These are phyloP conservation scores for Mesodorylaimus sp. DNA, from an alignment of 2,888 invertebrate genomes.

Conservation along the genomic window DNA sequence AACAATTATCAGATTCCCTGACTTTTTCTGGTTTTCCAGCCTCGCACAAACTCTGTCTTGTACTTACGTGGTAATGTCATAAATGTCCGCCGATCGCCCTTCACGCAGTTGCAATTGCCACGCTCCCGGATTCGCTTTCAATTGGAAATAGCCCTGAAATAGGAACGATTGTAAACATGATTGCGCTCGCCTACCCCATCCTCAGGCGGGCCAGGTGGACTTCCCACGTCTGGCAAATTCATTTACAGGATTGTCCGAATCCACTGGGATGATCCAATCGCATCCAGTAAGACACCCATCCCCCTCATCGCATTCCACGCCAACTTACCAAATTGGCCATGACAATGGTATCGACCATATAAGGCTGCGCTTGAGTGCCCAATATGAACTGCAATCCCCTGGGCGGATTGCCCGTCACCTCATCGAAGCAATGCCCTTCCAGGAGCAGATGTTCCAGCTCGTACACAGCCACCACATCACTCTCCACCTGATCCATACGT, in stretches of 20 bases:
- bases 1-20: too few species aligned
- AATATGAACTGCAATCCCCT: constrained; percentile 88
- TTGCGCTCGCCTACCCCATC: too few species aligned
- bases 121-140: constrained; percentile 91
- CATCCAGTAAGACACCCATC: too few species aligned
- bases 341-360: constrained; percentile 86
- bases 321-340: constrained; percentile 72
- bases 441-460: constrained; percentile 80
- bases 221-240: too few species aligned
- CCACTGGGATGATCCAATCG: too few species aligned
- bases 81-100: constrained; percentile 82
- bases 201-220: too few species aligned
- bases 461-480: constrained; percentile 55
- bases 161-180: constrained; percentile 1
- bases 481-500: constrained; percentile 47
- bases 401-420: constrained; percentile 68
- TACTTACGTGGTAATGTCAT: constrained; percentile 54
- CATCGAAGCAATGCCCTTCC: constrained; percentile 88
- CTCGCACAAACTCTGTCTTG: too few species aligned
- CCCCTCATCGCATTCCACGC: too few species aligned
- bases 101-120: constrained; percentile 74
- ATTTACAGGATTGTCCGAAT: too few species aligned
- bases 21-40: too few species aligned
- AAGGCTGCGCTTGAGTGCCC: constrained; percentile 46
- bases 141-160: constrained; percentile 69